Conservation (phyloP, 2,888 invertebrate species). For the Sinentomon sp. region DNA sequence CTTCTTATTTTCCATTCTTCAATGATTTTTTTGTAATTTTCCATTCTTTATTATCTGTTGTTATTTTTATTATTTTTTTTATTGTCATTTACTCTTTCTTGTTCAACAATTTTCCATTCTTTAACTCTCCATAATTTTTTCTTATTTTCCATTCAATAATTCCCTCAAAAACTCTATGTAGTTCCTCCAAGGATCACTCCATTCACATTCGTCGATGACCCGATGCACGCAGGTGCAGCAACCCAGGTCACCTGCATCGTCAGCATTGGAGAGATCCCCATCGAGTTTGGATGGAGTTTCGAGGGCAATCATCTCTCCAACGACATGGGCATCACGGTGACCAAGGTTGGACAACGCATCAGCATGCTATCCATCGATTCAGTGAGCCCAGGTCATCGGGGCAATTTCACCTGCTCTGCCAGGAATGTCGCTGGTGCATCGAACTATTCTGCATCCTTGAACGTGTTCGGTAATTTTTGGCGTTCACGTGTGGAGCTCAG, state of each 20-base stretch:
- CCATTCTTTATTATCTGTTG: too few relatives aligned
- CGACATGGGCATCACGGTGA: constrained; percentile 13
- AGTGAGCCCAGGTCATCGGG: constrained; percentile 35
- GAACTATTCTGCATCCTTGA: constrained; percentile 36
- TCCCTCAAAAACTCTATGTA: constrained; percentile 6
- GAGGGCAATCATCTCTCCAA: constrained; percentile 17
- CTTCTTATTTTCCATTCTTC: too few relatives aligned
- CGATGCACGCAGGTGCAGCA: constrained; percentile 16
- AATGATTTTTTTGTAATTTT: too few relatives aligned
- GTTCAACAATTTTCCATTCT: too few relatives aligned
- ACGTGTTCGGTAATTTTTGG: too few relatives aligned
- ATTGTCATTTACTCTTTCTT: too few relatives aligned
- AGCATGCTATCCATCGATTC: constrained; percentile 35
- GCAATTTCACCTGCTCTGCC: constrained; percentile 40
- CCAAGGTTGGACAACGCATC: constrained; percentile 27
- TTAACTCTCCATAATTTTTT: too few relatives aligned
- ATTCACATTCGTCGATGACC: constrained; percentile 17
- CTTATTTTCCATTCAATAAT: too few relatives aligned
- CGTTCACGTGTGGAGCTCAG: too few relatives aligned
- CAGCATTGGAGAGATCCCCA: constrained; percentile 18
- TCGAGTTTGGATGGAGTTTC: constrained; percentile 18
- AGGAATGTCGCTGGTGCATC: constrained; percentile 38
- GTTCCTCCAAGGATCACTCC: constrained; percentile 18
- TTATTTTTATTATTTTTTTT: too few relatives aligned
- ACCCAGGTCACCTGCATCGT: constrained; percentile 17